Conservation (phyloP, 1,140 invertebrate genomes). For the Neodiprion virginianus region DNA sequence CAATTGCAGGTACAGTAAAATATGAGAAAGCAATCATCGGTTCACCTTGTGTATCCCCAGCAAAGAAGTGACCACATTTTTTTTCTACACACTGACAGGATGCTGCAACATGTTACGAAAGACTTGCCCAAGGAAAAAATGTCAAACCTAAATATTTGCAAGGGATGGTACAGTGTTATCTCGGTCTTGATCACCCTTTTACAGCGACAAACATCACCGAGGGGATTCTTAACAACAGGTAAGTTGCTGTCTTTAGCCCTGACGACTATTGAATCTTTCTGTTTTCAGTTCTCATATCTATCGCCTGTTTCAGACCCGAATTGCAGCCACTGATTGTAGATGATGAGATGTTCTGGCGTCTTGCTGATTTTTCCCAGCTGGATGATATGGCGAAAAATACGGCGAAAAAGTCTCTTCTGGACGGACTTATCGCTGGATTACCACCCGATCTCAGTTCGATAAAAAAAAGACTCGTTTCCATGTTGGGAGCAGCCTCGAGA, state of each 20-base stretch:
- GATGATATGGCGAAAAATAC: conserved; percentile 67
- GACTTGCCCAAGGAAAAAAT: conserved; percentile 66
- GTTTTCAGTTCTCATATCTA: background rate
- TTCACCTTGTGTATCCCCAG: conserved; percentile 8
- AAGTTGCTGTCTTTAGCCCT: conserved; percentile 22
- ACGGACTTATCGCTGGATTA: conserved; percentile 67
- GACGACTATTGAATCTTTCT: conserved; percentile 10
- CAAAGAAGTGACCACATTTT: background rate
- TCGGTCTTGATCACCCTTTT: conserved; percentile 77
- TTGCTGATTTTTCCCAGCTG: conserved; percentile 81
- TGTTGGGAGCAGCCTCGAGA: conserved; percentile 51
- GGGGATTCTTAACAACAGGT: conserved; percentile 60
- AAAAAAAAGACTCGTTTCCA: conserved; percentile 57
- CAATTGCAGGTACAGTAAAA: conserved; percentile 58
- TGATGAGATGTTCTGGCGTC: conserved; percentile 86
- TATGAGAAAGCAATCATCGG: background rate
- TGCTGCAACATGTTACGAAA: conserved; percentile 79
- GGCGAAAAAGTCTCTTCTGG: conserved; percentile 68
- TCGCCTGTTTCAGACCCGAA: conserved; percentile 46
- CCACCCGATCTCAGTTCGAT: conserved; percentile 52
- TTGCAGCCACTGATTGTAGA: conserved; percentile 64
- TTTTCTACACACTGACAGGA: conserved; percentile 59
- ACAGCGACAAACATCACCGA: conserved; percentile 75
- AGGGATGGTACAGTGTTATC: conserved; percentile 78
- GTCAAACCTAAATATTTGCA: conserved; percentile 64